These are phyloP conservation scores for Plusia festucae DNA, from an alignment of 2,888 invertebrate genomes.

Conservation along the genomic window DNA sequence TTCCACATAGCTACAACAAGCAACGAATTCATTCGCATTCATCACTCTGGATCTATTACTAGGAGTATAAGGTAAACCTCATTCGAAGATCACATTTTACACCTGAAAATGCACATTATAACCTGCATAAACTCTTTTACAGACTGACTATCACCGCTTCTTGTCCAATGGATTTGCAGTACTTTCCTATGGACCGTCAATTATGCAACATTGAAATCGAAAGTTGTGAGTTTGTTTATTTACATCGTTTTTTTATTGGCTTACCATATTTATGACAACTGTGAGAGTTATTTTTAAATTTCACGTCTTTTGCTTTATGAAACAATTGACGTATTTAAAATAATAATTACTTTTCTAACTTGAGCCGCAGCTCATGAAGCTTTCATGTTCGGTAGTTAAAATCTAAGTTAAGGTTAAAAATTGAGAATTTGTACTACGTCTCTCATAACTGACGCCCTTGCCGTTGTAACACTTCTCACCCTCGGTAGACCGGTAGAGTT, in stretches of 20 bases:
- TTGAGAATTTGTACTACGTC: constrained; percentile 58
- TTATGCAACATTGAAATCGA: constrained; percentile 98
- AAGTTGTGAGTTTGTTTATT: constrained; percentile 95
- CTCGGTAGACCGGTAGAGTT: constrained; percentile 67
- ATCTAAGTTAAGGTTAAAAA: constrained; percentile 58
- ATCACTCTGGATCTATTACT: constrained; percentile 97
- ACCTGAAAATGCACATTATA: not conserved
- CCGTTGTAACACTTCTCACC: constrained; percentile 58
- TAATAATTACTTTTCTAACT: constrained; percentile 43
- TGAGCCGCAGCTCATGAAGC: constrained; percentile 64
- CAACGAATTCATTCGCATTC: constrained; percentile 99
- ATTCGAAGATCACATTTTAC: not conserved
- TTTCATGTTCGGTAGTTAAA: constrained; percentile 68
- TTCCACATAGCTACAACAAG: constrained; percentile 99
- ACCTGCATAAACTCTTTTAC: constrained; percentile 57
- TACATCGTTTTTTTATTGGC: constrained; percentile 33
- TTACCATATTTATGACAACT: constrained; percentile 48
- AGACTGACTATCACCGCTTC: constrained; percentile 98
- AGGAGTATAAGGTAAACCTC: constrained; percentile 95
- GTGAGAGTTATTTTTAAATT: constrained; percentile 36
- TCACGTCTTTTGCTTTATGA: constrained; percentile 54
- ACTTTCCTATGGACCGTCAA: constrained; percentile 99
- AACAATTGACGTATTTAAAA: constrained; percentile 50
- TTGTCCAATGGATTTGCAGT: constrained; percentile 98
- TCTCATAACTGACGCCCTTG: constrained; percentile 48